Evolutionary conservation across 2,888 invertebrate genomes (phyloP).

Genomic region (Gastracanthus pulcherrimus): DNA sequence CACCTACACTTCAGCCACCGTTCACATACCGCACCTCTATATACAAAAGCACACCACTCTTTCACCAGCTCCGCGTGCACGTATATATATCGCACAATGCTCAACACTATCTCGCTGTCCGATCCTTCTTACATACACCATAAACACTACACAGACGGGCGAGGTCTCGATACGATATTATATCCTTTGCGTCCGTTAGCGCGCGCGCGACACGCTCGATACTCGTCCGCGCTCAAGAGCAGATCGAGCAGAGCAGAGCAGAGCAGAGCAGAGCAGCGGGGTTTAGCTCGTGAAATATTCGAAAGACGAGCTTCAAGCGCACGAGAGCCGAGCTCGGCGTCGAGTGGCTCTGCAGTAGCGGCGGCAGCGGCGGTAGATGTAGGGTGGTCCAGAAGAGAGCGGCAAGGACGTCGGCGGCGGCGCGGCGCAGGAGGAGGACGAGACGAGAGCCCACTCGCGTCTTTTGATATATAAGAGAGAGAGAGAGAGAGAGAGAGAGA

Average conservation of each 20-base stretch:
- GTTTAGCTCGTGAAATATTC: conserved; percentile 41
- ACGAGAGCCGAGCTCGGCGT: background rate
- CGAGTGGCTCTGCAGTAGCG: conserved; percentile 17
- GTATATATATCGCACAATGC: background rate
- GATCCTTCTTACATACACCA: background rate
- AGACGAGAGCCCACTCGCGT: conserved; percentile 1
- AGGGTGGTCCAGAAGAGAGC: too few species aligned
- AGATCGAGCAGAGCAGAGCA: background rate
- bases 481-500: background rate
- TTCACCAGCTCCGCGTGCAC: too few species aligned
- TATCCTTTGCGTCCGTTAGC: conserved; percentile 3
- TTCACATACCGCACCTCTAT: background rate
- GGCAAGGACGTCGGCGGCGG: too few species aligned
- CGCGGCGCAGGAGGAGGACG: background rate
- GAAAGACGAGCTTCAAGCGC: conserved; percentile 29
- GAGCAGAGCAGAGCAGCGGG: background rate
- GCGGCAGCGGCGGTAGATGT: background rate
- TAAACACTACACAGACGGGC: too few species aligned
- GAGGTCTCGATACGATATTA: background rate
- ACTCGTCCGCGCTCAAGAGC: background rate
- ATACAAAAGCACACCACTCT: too few species aligned
- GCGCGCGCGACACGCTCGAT: background rate
- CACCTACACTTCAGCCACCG: background rate
- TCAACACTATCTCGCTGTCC: background rate
- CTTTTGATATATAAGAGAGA: conserved; percentile 10